A percentile compares a stretch with the other conserved stretches of the same genome.
These are phyloP conservation scores for Parazoanthus swiftii DNA, from an alignment of 92 coral and sea anemone genomes.

Conservation along the genomic window DNA sequence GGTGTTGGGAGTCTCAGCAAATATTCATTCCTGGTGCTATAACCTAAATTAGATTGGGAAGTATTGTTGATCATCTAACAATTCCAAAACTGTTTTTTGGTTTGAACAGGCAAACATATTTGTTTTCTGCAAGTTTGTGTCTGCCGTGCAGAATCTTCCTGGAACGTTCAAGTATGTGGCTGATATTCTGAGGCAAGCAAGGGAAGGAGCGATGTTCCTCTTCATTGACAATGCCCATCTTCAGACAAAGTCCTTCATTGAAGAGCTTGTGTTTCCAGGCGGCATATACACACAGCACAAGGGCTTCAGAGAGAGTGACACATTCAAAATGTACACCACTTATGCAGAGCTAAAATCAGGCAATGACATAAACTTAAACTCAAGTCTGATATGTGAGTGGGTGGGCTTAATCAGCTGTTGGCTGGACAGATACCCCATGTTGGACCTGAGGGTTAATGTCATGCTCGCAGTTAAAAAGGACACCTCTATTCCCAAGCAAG, in stretches of 20 bases:
- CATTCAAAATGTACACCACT: conserved; percentile 82
- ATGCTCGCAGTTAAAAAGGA: conserved; percentile 84
- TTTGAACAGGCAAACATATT: conserved; percentile 77
- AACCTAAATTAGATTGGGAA: too few species aligned
- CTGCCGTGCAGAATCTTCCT: conserved; percentile 93
- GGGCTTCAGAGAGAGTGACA: conserved; percentile 77
- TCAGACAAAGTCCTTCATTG: conserved; percentile 90
- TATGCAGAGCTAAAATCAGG: conserved; percentile 98
- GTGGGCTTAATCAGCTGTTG: conserved; percentile 83
- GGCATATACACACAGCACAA: conserved; percentile 68
- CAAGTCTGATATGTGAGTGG: conserved; percentile 83
- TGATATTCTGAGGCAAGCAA: conserved; percentile 68
- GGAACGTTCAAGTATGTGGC: conserved; percentile 81
- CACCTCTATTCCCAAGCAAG: background rate
- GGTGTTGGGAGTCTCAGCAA: too few species aligned
- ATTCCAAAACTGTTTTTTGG: background rate
- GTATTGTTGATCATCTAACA: too few species aligned
- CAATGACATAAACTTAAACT: conserved; percentile 71
- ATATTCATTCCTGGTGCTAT: too few species aligned
- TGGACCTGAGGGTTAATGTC: conserved; percentile 89
- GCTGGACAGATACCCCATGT: conserved; percentile 93
- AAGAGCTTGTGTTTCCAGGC: conserved; percentile 88
- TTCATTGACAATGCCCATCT: conserved; percentile 99
- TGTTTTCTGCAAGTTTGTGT: conserved; percentile 91
- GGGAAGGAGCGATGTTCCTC: conserved; percentile 86